phyloP scores from a whole-genome alignment of 2,113 vertebrate species.

The Indri indri region DNA sequence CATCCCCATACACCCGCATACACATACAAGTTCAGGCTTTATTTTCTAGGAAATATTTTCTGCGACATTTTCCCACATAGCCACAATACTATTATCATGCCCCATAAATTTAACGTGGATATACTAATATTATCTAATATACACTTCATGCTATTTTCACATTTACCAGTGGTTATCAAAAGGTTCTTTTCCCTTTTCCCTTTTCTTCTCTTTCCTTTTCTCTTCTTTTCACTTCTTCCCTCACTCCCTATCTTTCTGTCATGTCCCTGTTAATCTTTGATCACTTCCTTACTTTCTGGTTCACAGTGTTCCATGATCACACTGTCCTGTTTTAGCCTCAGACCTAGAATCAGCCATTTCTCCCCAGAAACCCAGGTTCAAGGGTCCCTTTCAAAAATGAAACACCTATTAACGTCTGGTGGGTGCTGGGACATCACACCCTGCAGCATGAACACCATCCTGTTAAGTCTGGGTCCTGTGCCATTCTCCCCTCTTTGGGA shows the following conservation, averaged over 20 bases:
- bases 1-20: neutral
- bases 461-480: neutral
- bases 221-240: neutral
- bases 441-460: neutral
- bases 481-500: neutral
- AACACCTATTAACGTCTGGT: neutral
- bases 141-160: neutral
- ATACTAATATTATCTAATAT: neutral
- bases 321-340: neutral
- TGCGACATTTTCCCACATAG: neutral
- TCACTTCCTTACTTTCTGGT: neutral
- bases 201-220: neutral
- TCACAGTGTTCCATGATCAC: neutral
- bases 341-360: neutral
- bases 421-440: neutral
- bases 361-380: neutral
- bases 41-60: neutral
- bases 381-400: neutral
- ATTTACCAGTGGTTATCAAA: neutral
- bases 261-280: neutral
- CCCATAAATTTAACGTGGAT: neutral
- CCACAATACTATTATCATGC: neutral
- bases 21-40: neutral
- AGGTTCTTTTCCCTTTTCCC: neutral
- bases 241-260: neutral